A percentile compares a stretch with the other conserved stretches of the same genome.
phyloP scores from a whole-genome alignment of 64 coral and sea anemone genomes.

The Cladopsammia gracilis region DNA sequence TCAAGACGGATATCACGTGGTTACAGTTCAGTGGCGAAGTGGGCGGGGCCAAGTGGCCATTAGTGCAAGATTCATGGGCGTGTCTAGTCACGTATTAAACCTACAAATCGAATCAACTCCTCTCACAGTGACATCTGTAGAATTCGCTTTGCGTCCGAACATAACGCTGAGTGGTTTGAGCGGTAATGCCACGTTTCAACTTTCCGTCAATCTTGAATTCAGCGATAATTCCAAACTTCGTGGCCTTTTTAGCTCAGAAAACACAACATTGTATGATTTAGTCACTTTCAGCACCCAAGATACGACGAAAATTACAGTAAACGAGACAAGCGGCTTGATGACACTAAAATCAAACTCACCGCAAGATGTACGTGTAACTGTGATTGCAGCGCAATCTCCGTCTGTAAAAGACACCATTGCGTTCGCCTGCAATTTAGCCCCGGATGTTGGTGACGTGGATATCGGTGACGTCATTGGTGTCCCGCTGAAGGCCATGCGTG shows the following conservation, averaged over 20 bases:
- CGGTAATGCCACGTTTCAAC: constrained; percentile 26
- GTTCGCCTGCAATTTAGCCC: constrained; percentile 61
- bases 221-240: constrained; percentile 46
- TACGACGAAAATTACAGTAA: constrained; percentile 42
- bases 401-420: constrained; percentile 15
- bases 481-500: constrained; percentile 2
- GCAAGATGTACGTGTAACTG: constrained; percentile 36
- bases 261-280: constrained; percentile 41
- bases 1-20: background rate
- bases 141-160: constrained; percentile 4
- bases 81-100: background rate
- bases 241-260: constrained; percentile 3
- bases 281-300: constrained; percentile 35
- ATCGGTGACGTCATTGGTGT: constrained; percentile 56
- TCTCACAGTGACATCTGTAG: constrained; percentile 11
- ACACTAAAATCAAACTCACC: constrained; percentile 41
- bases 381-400: background rate
- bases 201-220: constrained; percentile 11
- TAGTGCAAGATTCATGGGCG: background rate
- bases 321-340: constrained; percentile 45
- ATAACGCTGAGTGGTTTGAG: constrained; percentile 32
- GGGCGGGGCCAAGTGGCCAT: constrained; percentile 20
- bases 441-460: constrained; percentile 69
- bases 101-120: constrained; percentile 37
- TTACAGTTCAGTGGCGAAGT: constrained; percentile 4